phyloP scores from a whole-genome alignment of 2,113 vertebrate genomes.

The Podarcis raffonei region DNA sequence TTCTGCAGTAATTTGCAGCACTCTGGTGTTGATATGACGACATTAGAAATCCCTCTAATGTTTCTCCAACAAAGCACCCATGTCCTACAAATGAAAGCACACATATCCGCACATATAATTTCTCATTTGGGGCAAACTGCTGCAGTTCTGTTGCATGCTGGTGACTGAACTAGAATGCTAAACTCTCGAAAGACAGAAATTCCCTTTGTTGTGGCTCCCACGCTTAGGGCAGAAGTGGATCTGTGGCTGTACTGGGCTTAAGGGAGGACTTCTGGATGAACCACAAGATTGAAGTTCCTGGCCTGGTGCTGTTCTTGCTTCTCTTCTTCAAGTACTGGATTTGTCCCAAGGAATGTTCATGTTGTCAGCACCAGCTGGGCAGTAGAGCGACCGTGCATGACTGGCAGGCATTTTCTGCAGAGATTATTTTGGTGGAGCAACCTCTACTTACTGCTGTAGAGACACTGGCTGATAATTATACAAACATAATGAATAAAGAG shows the following conservation, averaged over 20 bases:
- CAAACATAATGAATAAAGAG: not conserved
- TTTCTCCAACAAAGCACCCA: not conserved
- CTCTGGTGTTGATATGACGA: accelerated
- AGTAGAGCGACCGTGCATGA: not conserved
- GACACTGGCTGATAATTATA: no score
- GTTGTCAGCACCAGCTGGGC: not conserved
- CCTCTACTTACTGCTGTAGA: not conserved
- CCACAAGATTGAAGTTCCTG: no score
- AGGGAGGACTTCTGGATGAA: not conserved
- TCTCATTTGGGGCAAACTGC: not conserved
- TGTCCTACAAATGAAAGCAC: not conserved
- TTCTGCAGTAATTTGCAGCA: not conserved
- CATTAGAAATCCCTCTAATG: not conserved
- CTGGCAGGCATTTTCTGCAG: not conserved
- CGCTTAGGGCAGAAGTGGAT: not conserved
- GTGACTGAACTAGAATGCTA: not conserved
- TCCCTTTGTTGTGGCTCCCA: not conserved
- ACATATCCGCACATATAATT: not conserved
- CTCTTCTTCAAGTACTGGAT: not conserved
- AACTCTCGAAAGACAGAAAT: not conserved
- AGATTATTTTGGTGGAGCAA: not conserved
- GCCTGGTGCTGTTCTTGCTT: not conserved
- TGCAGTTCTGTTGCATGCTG: not conserved
- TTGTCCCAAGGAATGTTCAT: not conserved
- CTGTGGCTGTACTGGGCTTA: not conserved